Percentiles rank a stretch among this genome's conserved stretches.
These are phyloP conservation scores for Meloidogyne floridensis DNA, from an alignment of 1,140 invertebrate genomes.

Conservation along the genomic window DNA sequence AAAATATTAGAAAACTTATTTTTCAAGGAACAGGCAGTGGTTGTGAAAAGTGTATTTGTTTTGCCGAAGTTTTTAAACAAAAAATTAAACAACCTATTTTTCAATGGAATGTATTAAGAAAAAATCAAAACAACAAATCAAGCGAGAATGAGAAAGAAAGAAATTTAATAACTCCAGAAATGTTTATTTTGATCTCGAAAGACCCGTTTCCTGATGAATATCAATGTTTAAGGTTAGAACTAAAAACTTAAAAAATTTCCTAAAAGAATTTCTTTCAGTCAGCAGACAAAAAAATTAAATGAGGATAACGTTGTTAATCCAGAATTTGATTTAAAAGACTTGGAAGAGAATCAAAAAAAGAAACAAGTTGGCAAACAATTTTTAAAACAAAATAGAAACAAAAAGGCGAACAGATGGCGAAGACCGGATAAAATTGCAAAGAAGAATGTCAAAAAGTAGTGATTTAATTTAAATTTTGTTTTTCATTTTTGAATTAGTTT, in stretches of 20 bases:
- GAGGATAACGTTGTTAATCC: neutral
- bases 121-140: constrained; percentile 23
- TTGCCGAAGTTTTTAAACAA: constrained; percentile 19
- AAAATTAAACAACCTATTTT: constrained; percentile 8
- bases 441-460: neutral
- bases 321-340: neutral
- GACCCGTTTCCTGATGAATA: constrained; percentile 31
- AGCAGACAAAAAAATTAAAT: neutral
- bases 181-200: constrained; percentile 31
- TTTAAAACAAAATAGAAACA: neutral
- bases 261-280: neutral
- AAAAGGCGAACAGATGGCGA: constrained; percentile 10
- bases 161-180: constrained; percentile 22
- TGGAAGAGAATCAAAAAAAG: neutral
- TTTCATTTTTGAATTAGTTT: neutral
- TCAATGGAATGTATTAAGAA: constrained; percentile 33
- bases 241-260: neutral
- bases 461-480: neutral
- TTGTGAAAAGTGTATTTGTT: constrained; percentile 23
- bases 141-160: constrained; percentile 18
- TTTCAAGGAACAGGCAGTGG: constrained; percentile 13
- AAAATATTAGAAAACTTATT: constrained; percentile 10
- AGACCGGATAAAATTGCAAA: constrained; percentile 3
- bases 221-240: neutral
- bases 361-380: neutral